Evolutionary conservation across 2,888 invertebrate genomes (phyloP).

Genomic region (Aphrophora alni): DNA sequence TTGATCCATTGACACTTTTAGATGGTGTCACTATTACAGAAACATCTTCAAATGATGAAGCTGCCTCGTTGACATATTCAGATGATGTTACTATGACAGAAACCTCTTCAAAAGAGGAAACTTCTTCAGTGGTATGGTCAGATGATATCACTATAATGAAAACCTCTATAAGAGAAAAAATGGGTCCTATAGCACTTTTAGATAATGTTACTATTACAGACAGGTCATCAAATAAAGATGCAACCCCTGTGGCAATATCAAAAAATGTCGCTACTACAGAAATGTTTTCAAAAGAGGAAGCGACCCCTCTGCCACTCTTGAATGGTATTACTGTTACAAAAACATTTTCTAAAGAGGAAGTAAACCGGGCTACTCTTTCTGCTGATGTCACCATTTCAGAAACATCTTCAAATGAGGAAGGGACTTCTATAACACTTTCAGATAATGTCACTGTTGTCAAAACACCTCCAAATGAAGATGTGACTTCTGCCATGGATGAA

Average conservation of each 20-base stretch:
- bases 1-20: constrained; percentile 12
- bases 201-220: background rate
- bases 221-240: background rate
- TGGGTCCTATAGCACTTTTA: background rate
- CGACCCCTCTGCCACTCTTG: background rate
- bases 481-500: background rate
- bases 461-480: background rate
- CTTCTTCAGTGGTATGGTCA: background rate
- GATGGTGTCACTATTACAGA: background rate
- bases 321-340: background rate
- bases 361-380: too few species aligned
- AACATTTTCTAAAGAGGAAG: background rate
- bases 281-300: background rate
- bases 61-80: background rate
- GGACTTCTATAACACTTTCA: background rate
- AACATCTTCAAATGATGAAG: background rate
- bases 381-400: background rate
- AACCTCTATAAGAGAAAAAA: background rate
- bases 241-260: background rate
- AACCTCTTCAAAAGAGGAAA: background rate
- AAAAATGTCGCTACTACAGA: background rate
- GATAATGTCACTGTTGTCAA: background rate
- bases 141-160: background rate
- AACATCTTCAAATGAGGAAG: background rate
- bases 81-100: background rate